Evolutionary conservation across 2,113 vertebrate species (phyloP), one percentile per base, ranked within the genome.

Genomic region (Axis porcinus): DNA sequence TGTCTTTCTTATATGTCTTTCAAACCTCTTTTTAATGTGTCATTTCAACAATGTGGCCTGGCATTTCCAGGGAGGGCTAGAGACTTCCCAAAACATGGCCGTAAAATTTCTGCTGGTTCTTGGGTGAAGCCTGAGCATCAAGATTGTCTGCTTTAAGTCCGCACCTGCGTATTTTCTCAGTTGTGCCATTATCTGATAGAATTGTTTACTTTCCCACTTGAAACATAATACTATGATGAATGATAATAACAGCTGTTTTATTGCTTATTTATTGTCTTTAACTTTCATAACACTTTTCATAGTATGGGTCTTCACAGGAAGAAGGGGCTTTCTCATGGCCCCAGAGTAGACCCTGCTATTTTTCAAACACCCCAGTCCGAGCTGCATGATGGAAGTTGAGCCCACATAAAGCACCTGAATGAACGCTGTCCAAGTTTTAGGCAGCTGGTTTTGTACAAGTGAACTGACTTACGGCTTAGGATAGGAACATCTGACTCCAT

Each of bases 401-500:
- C 58, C 19, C 70, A 86, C 40, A 25, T 28, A 62, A 97, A 79
- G 36, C 30, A 45, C 76, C 76, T 70, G 47, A 91, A 54, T 60
- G 47, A 92, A 96, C 95, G 58, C 60, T 36, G 27, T 79, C 64
- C 43, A 36, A 2, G 23, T 43, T 84, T 85, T 67, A 89, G 62
- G 14, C 36, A n/a, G 15, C 25, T 86, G 52, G 58, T 86, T 96
- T 92, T 98, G 25, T 43, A 43, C 79, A 55, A 94, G 55, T 57
- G 81, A 95, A 67, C 78, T 89, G 52, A 67, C 54, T 94, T 76
- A 89, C 47, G 91, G 89, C 45, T 94, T 95, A 90, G 33, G 28
- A 92, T 40, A 86, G 62, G 64, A 82, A 81, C 58, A 85, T 96
- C 74, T 97, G 96, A 97, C 79, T 92, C 55, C 19, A 27, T 27